Evolutionary conservation across 2,113 vertebrate species (phyloP).

Genomic region (Rhinolophus ferrumequinum): DNA sequence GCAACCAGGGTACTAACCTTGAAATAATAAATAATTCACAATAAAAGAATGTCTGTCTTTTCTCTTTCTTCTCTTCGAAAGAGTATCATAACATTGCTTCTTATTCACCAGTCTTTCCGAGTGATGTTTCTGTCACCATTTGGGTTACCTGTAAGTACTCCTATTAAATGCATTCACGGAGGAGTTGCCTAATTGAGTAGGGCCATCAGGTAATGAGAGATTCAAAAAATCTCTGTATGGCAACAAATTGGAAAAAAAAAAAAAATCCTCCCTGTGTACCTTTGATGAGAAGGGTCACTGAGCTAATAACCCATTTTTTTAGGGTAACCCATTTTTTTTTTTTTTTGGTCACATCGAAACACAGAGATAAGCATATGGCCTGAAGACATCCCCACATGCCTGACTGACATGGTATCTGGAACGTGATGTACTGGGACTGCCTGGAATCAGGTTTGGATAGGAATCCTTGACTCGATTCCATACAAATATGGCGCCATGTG

Average conservation of each 20-base stretch:
- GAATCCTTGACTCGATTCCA: background rate
- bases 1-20: background rate
- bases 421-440: accelerated
- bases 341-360: background rate
- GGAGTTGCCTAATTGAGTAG: background rate
- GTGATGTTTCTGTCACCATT: background rate
- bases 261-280: background rate
- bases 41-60: background rate
- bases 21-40: background rate
- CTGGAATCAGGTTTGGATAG: background rate
- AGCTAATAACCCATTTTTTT: background rate
- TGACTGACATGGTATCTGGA: background rate
- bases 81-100: background rate
- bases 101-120: background rate
- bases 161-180: background rate
- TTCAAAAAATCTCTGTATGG: background rate
- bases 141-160: background rate
- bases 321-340: background rate
- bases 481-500: background rate
- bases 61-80: background rate
- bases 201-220: background rate
- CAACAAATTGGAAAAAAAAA: background rate
- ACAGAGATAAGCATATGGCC: background rate
- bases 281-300: background rate
- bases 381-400: background rate